Evolutionary conservation across 2,888 invertebrate genomes (phyloP), one percentile per base, ranked within the genome.

Genomic region (Diaprepes abbreviatus): DNA sequence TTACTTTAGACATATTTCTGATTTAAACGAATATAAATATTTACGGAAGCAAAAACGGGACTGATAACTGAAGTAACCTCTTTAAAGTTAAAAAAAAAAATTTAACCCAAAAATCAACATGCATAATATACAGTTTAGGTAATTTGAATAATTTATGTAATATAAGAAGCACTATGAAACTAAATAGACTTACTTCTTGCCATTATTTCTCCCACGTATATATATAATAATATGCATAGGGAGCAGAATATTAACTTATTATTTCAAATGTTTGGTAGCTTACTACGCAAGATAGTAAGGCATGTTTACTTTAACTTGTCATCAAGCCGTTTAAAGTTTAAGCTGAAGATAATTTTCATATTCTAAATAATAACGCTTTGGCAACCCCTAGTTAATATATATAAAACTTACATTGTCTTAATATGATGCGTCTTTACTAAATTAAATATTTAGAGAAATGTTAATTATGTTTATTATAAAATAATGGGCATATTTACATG

Each of bases 321-420:
- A 3, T 38, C 14, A 57, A 57, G 10, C 12, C 19, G 28, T 58
- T 58, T 43, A 24, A 58, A 31, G 28, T 58, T 43, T 58, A 28
- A 43, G 24, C 43, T 40, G 9, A 38, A 40, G 58, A 10, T 31
- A 43, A 58, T 58, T 58, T 58, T 58, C 43, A 43, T 21, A 24
- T 43, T 40, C 43, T 7, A 58, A 58, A 58, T 43, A 43, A 58
- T 43, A 58, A 31, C 28, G 43, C 43, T 24, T 24, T 43, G 4
- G 16, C 31, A 43, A 58, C 58, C 58, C 31, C 33, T 19, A 10
- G 28, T 21, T 21, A 43, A 43, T 43, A n/a, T 43, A 43, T 43
- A 43, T 19, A 43, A 19, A 43, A 17, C 21, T 43, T 19, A 43
- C n/a, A 21, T 19, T 43, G 21, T 17, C 19, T 21, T 21, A 19